Conservation (phyloP, 2,888 invertebrate genomes). For the Polyommatus iphigenia region DNA sequence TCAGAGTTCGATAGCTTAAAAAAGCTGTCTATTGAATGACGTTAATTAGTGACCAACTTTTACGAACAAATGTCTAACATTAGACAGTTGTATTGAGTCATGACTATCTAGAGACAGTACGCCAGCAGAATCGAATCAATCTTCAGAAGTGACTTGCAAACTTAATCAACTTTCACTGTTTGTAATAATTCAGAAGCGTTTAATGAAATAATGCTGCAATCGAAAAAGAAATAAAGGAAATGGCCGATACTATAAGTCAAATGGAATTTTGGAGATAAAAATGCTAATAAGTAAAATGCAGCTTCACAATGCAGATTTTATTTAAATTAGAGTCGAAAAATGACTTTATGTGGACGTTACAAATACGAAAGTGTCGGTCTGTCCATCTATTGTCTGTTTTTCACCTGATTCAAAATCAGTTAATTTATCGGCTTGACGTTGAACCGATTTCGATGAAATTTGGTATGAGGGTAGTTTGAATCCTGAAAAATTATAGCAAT, state of each 20-base stretch:
- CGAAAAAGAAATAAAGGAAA: constrained; percentile 3
- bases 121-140: constrained; percentile 26
- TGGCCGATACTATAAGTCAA: constrained; percentile 11
- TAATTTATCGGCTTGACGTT: no score
- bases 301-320: not conserved
- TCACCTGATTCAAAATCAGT: no score
- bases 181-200: constrained; percentile 25
- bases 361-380: no score
- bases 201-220: constrained; percentile 8
- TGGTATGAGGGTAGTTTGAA: no score
- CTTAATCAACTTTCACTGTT: constrained; percentile 7
- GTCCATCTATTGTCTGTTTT: no score
- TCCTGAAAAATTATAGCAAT: no score
- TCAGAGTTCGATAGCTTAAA: not conserved
- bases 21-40: not conserved
- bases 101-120: not conserved
- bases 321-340: not conserved
- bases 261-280: not conserved
- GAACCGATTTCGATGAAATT: no score
- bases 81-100: not conserved
- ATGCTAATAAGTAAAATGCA: not conserved
- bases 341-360: not conserved
- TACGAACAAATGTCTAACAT: not conserved
- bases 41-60: not conserved
- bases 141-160: constrained; percentile 7